phyloP scores from a whole-genome alignment of 2,113 vertebrate genomes.

The Tichodroma muraria region DNA sequence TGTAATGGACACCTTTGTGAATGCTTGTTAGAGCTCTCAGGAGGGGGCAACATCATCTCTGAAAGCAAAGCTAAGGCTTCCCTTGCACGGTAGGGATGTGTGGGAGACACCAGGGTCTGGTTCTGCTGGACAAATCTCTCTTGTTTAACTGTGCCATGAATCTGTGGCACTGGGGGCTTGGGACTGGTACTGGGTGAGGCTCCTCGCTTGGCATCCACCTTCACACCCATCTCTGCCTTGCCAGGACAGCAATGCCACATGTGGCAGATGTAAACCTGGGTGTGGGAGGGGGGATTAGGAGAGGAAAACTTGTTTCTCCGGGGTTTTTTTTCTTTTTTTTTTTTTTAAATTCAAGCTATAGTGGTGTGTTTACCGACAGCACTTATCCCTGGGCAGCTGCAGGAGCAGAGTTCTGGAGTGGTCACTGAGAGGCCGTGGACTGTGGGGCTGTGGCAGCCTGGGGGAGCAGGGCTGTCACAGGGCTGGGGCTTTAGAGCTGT shows the following conservation, averaged over 20 bases:
- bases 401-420: not conserved
- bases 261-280: not conserved
- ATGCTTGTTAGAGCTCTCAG: not conserved
- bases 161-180: not conserved
- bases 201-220: not conserved
- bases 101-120: not conserved
- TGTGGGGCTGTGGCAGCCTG: not conserved
- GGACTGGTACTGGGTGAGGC: too few species aligned
- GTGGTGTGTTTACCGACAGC: not conserved
- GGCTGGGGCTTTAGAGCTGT: not conserved
- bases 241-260: not conserved
- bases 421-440: accelerated
- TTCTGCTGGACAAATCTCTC: not conserved
- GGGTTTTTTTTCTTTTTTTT: too few species aligned
- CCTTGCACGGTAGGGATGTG: accelerated
- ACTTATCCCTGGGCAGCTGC: not conserved
- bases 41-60: accelerated
- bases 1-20: not conserved
- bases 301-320: not conserved
- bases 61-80: not conserved
- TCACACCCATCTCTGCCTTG: not conserved
- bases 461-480: not conserved
- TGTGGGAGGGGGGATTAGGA: not conserved
- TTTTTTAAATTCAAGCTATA: not conserved
- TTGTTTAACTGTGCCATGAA: not conserved